A percentile compares a stretch with the other conserved stretches of the same genome.
phyloP scores from a whole-genome alignment of 2,888 invertebrate genomes.

The Mantis religiosa region DNA sequence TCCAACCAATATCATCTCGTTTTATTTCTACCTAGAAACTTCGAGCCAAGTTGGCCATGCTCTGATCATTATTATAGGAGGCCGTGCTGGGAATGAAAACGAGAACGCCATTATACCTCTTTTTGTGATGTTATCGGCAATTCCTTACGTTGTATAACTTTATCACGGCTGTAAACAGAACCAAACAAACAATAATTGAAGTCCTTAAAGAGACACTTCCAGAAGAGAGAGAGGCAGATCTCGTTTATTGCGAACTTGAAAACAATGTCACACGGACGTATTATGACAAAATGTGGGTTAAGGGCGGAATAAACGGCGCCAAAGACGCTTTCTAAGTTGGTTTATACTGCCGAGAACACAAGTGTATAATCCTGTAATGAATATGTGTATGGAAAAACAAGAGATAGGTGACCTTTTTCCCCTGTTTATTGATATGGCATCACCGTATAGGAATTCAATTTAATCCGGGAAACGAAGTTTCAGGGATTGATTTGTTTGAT shows the following conservation, averaged over 20 bases:
- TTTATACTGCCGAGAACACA: too few species aligned
- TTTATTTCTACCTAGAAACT: too few species aligned
- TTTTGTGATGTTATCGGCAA: background rate
- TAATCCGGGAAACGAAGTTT: too few species aligned
- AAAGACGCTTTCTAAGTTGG: too few species aligned
- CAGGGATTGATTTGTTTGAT: too few species aligned
- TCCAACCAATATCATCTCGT: too few species aligned
- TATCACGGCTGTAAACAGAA: background rate
- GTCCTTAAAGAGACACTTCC: background rate
- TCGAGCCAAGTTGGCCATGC: background rate
- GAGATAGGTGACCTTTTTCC: too few species aligned
- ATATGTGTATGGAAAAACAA: too few species aligned
- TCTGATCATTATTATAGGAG: background rate
- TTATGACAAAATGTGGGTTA: background rate
- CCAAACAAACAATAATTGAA: background rate
- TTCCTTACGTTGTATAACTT: background rate
- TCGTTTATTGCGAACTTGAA: background rate
- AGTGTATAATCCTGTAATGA: too few species aligned
- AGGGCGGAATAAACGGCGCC: background rate
- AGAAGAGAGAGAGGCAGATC: background rate
- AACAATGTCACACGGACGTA: background rate
- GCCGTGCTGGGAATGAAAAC: background rate
- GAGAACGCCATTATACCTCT: background rate
- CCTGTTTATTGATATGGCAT: too few species aligned
- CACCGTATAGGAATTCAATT: too few species aligned